Base-by-base conservation (phyloP, 2,797 vertebrate species). In the Gymnocypris eckloni region DNA sequence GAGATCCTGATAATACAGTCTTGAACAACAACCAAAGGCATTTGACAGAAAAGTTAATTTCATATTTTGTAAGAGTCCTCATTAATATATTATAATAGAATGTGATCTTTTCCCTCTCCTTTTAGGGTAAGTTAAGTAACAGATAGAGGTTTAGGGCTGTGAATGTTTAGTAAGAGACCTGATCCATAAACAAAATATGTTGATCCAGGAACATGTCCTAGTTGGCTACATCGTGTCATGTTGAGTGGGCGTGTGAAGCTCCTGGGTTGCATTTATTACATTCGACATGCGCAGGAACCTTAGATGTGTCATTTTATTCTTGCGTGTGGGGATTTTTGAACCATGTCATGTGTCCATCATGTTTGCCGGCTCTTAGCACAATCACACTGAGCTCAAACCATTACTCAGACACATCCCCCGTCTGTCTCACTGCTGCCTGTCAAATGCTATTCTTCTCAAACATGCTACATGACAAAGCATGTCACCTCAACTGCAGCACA, bases 321-420 rank as follows among this genome's bases (percentile, higher is more conserved):
- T 67, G 73, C 73, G 1, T 67, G 73, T 77, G 20, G 12, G 41
- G 33, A 28, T 84, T 64, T 25, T 69, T 56, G 5, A 20, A 4
- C 25, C 61, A 41, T 76, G 72, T 69, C 82, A 84, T 76, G 73
- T 84, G 82, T 84, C 73, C 59, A 67, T 84, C 59, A 67, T 77
- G 61, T 66, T 83, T 61, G 59, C 59, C 9, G 56, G 43, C 33
- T 84, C 5, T 69, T 22, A n/a, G 56, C 59, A 22, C 71, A 82
- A 73, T 66, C 72, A 41, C 9, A 25, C 15, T 25, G 67, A 71
- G 67, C 66, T 82, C 69, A 82, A 82, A 82, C 43, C 82, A 77
- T 84, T 84, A 66, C 82, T 77, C 73, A 77, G 82, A 77, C 82
- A 77, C 22, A 50, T 41, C 28, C 64, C 59, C 64, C 28, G 28